These are phyloP conservation scores for Callipepla squamata DNA, from an alignment of 2,113 vertebrate species.

Conservation along the genomic window DNA sequence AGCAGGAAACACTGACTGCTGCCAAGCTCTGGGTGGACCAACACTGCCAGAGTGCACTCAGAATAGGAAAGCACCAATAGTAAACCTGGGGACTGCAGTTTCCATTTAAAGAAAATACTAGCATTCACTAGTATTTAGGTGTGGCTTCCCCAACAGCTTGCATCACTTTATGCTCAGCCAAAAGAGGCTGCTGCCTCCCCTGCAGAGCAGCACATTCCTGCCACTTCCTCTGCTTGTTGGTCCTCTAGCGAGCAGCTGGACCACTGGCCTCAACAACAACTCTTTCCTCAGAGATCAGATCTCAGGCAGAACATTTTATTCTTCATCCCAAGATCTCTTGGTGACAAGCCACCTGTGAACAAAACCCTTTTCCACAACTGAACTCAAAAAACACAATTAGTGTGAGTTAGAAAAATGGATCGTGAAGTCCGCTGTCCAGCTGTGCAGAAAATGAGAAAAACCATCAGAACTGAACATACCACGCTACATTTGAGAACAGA, in stretches of 20 bases:
- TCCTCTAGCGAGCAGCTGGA: neutral
- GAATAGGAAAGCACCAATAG: neutral
- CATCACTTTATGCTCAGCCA: neutral
- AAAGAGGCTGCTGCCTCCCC: neutral
- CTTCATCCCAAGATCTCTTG: neutral
- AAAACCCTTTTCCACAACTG: neutral
- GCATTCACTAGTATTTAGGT: neutral
- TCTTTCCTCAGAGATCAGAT: neutral
- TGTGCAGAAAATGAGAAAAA: neutral
- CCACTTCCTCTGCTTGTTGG: neutral
- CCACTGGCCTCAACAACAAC: neutral
- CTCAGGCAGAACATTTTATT: neutral
- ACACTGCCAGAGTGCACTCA: neutral
- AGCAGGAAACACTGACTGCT: neutral
- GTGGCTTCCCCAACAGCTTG: neutral
- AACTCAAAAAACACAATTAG: neutral
- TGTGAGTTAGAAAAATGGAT: neutral
- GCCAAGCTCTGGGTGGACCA: neutral
- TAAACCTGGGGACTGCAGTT: neutral
- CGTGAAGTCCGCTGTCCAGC: neutral
- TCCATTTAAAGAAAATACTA: neutral
- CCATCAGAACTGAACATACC: neutral
- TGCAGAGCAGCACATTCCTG: fast-evolving
- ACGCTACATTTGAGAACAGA: neutral
- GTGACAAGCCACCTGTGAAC: neutral